Evolutionary conservation across 2,113 vertebrate genomes (phyloP), one percentile per base, ranked within the genome.

Genomic region (Leptobrachium ailaonicum): DNA sequence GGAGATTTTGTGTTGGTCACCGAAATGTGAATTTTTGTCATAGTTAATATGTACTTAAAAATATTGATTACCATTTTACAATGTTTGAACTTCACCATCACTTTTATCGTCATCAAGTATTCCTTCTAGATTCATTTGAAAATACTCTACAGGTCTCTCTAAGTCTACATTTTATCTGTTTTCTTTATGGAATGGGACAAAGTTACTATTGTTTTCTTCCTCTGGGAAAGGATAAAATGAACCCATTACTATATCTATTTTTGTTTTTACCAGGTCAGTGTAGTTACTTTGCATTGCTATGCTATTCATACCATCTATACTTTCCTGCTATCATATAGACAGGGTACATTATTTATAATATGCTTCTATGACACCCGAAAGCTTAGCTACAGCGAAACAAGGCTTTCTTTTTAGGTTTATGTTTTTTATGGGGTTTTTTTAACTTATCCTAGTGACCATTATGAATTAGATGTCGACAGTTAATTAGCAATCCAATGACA

Each of bases 241-340:
- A 50, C 47, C 47, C 41, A 44, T 44, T 41, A 10, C 8, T 41
- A 5, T 50, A 75, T 32, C 20, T 32, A 66, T 60, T 90, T 12
- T 11, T 60, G 9, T 60, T 60, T 60, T 60, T 12, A 60, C 56
- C 56, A 58, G 56, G 9, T 11, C 56, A 7, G 13, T 14, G 20
- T 32, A 32, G 20, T 32, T 32, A 32, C 56, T 60, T 83, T 87
- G 86, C 84, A 89, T 87, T 32, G 74, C 77, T 83, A 87, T 13
- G 63, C 32, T 64, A 3, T 64, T 13, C 32, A 40, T 13, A 64
- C 20, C 44, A 53, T 71, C 53, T 53, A 83, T 87, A 86, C 90
- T 90, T 89, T 85, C 83, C 41, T 12, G 41, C 11, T 62, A 73
- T 10, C 54, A 42, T 41, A 11, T 6, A n/a, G 68, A 54, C 6